These are phyloP conservation scores for Panurus biarmicus DNA, from an alignment of 2,113 vertebrate genomes.

Conservation along the genomic window DNA sequence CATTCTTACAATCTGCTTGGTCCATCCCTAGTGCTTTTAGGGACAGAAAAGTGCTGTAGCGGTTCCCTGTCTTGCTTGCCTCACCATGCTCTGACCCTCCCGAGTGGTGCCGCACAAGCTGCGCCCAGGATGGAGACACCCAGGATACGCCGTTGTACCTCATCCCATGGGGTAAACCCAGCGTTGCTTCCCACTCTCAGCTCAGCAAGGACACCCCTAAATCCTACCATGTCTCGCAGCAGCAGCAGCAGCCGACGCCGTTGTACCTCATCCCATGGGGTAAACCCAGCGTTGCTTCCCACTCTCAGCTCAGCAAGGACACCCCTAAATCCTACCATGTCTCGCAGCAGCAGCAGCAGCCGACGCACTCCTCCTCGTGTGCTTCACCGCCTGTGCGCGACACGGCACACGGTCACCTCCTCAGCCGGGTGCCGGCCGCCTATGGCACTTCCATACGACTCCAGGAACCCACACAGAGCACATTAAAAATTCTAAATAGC, in stretches of 20 bases:
- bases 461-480: neutral
- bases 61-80: neutral
- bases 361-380: neutral
- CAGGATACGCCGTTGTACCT: rapidly evolving
- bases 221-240: slow-evolving; percentile 43
- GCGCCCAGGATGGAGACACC: neutral
- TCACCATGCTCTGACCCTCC: neutral
- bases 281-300: neutral
- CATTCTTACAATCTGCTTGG: neutral
- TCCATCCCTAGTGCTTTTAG: neutral
- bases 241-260: rapidly evolving
- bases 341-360: neutral
- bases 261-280: neutral
- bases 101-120: neutral
- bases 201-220: neutral
- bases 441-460: neutral
- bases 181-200: rapidly evolving
- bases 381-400: neutral
- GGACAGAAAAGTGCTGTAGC: rapidly evolving
- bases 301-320: neutral
- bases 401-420: neutral
- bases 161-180: neutral
- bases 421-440: rapidly evolving
- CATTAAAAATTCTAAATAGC: neutral
- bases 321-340: slow-evolving; percentile 38